These are phyloP conservation scores for Cerastoderma edule DNA, from an alignment of 2,888 invertebrate species.

Conservation along the genomic window DNA sequence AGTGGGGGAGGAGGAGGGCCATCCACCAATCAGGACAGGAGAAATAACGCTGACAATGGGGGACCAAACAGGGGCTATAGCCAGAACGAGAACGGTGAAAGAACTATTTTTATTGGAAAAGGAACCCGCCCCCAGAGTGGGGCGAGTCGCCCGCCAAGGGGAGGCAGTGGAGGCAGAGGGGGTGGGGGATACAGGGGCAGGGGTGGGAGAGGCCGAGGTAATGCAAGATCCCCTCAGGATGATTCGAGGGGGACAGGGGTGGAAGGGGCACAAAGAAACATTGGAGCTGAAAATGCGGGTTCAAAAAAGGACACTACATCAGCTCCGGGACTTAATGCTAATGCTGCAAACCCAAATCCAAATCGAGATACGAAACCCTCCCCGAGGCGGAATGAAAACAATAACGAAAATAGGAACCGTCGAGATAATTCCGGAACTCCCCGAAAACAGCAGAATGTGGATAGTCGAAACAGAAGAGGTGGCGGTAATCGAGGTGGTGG, in stretches of 20 bases:
- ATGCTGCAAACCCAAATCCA: background rate
- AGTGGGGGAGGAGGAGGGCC: constrained; percentile 13
- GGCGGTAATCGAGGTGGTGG: background rate
- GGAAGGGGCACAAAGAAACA: background rate
- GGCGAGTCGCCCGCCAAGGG: constrained; percentile 37
- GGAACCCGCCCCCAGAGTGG: constrained; percentile 50
- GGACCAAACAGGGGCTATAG: constrained; percentile 31
- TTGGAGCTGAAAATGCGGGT: background rate
- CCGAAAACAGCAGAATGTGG: constrained; percentile 1
- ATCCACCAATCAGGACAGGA: constrained; percentile 8
- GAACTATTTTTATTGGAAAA: constrained; percentile 57
- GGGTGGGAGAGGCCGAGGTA: constrained; percentile 1
- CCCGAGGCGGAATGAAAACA: background rate
- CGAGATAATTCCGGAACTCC: constrained; percentile 26
- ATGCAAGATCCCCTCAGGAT: background rate
- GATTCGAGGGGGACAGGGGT: background rate
- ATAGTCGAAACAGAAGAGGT: background rate
- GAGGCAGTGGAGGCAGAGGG: constrained; percentile 36
- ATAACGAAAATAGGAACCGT: background rate
- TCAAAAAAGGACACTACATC: background rate
- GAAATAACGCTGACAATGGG: constrained; percentile 25
- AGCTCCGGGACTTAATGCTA: background rate
- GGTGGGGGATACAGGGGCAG: constrained; percentile 17
- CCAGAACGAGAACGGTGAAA: constrained; percentile 47
- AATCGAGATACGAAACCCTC: background rate